phyloP scores from a whole-genome alignment of 2,797 vertebrate genomes.

The Channallabes apus region DNA sequence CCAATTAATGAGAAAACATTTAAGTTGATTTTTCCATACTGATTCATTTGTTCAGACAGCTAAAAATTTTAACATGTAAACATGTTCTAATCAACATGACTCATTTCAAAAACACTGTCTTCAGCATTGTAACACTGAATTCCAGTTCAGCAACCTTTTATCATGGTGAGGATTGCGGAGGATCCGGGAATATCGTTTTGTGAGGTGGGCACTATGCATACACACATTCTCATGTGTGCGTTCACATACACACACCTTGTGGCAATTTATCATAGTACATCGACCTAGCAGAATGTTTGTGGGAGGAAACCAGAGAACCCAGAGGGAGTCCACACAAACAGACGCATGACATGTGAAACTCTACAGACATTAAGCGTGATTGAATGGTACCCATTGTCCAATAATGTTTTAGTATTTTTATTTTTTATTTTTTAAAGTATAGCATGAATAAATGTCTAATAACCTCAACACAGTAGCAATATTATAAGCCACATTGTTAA shows the following conservation, averaged over 20 bases:
- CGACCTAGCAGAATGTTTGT: background rate
- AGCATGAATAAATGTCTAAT: background rate
- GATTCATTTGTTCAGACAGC: background rate
- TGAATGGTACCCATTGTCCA: too few relatives aligned
- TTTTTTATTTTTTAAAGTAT: too few relatives aligned
- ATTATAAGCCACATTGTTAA: too few relatives aligned
- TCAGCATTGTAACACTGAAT: background rate
- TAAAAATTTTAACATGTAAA: background rate
- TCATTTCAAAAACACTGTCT: background rate
- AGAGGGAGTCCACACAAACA: too few relatives aligned
- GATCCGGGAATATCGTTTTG: background rate
- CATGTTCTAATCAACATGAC: background rate
- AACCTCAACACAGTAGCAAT: background rate
- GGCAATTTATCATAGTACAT: background rate
- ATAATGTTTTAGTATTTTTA: too few relatives aligned
- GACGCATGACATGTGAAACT: background rate
- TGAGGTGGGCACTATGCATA: background rate
- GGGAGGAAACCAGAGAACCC: background rate
- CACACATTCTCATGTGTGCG: background rate
- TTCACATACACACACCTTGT: background rate
- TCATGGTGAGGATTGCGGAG: background rate
- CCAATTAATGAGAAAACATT: background rate
- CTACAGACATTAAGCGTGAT: background rate
- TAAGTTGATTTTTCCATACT: background rate
- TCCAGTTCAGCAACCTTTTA: background rate